Percentiles rank a stretch among this genome's conserved stretches.
Conservation (phyloP, 92 coral and sea anemone genomes). For the Parazoanthus swiftii region DNA sequence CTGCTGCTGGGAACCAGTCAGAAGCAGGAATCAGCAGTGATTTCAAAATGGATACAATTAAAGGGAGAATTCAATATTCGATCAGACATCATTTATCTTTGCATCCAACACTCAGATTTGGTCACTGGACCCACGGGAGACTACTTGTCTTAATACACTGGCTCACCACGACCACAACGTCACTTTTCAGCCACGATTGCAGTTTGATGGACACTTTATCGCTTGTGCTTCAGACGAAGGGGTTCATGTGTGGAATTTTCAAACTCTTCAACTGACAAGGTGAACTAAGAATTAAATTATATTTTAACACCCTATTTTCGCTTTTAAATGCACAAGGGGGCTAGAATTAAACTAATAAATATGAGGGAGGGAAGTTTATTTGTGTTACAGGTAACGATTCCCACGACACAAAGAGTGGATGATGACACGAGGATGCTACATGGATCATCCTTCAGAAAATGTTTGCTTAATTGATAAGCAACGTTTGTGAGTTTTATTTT, state of each 20-base stretch:
- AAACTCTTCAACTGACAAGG: constrained; percentile 77
- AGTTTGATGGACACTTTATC: constrained; percentile 80
- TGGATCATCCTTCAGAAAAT: too few relatives aligned
- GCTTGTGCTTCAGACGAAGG: constrained; percentile 85
- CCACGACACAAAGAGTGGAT: too few relatives aligned
- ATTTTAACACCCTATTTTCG: neutral
- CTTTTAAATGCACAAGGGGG: neutral
- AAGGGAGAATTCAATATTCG: too few relatives aligned
- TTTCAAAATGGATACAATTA: too few relatives aligned
- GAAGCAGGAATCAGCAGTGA: too few relatives aligned
- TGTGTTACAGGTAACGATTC: too few relatives aligned
- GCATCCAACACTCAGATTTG: constrained; percentile 59
- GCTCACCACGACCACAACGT: constrained; percentile 48
- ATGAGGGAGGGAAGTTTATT: too few relatives aligned
- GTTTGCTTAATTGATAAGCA: too few relatives aligned
- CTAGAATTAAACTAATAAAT: neutral
- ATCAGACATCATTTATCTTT: too few relatives aligned
- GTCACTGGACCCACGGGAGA: constrained; percentile 59
- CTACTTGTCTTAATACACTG: constrained; percentile 67
- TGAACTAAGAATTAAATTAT: constrained; percentile 2
- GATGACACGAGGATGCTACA: too few relatives aligned
- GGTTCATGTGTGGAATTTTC: constrained; percentile 80
- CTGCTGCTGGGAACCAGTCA: too few relatives aligned
- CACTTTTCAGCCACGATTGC: constrained; percentile 74
- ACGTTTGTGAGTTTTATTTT: too few relatives aligned